phyloP scores from a whole-genome alignment of 2,888 invertebrate genomes.

The Amphipyra tragopoginis region DNA sequence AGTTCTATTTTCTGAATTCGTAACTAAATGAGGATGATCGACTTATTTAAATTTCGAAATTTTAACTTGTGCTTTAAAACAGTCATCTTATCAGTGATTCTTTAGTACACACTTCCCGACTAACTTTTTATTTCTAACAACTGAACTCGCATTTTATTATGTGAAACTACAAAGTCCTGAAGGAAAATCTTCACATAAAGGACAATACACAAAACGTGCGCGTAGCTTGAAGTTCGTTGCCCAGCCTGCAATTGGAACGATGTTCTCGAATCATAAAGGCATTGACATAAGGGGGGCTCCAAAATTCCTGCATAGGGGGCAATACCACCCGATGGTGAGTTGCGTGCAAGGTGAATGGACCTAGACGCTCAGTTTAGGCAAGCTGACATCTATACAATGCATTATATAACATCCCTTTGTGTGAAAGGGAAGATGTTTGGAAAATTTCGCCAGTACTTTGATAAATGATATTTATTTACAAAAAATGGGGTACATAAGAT shows the following conservation, averaged over 20 bases:
- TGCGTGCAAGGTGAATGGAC: conserved; percentile 66
- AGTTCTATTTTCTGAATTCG: too few relatives aligned
- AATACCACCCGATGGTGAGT: conserved; percentile 51
- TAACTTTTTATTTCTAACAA: too few relatives aligned
- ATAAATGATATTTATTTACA: too few relatives aligned
- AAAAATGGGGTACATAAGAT: too few relatives aligned
- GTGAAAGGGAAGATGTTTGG: not conserved
- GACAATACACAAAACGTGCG: conserved; percentile 18
- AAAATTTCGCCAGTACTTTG: not conserved
- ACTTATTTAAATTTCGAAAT: too few relatives aligned
- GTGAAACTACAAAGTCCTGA: not conserved
- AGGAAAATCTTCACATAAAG: conserved; percentile 9
- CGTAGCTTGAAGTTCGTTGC: conserved; percentile 62
- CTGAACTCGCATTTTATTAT: conserved; percentile 1
- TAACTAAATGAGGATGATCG: too few relatives aligned
- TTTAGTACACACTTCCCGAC: too few relatives aligned
- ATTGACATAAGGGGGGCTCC: conserved; percentile 71
- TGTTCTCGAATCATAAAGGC: conserved; percentile 69
- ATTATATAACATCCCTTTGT: conserved; percentile 44
- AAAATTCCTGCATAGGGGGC: conserved; percentile 68
- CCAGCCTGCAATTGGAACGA: conserved; percentile 70
- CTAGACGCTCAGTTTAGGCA: conserved; percentile 60
- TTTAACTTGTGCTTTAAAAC: too few relatives aligned
- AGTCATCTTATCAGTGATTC: too few relatives aligned
- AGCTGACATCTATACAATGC: conserved; percentile 53